Percentiles rank a stretch among this genome's conserved stretches.
Conservation (phyloP, 2,888 invertebrate genomes). For the Atherix ibis region DNA sequence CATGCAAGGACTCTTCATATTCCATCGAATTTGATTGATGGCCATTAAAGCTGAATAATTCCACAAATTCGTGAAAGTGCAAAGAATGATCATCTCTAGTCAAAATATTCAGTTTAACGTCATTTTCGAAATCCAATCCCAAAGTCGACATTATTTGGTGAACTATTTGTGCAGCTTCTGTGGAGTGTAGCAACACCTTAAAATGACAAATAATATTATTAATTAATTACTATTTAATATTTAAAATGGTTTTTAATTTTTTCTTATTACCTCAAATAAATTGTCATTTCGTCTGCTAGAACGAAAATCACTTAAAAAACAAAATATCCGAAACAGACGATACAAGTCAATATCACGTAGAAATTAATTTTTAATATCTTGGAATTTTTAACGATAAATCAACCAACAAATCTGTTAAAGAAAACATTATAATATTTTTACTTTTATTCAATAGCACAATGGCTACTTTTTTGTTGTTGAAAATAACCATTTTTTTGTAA, state of each 20-base stretch:
- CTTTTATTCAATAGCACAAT: no score
- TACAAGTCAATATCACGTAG: constrained; percentile 32
- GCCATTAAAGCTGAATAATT: constrained; percentile 56
- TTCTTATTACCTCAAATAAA: constrained; percentile 2
- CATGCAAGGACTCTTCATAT: constrained; percentile 47
- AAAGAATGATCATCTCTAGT: constrained; percentile 42
- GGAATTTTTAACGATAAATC: constrained; percentile 50
- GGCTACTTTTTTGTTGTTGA: no score
- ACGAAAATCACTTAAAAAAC: constrained; percentile 58
- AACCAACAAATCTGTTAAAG: constrained; percentile 52
- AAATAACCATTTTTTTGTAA: no score
- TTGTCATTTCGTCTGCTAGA: no score
- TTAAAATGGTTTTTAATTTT: not conserved
- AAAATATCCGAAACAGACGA: constrained; percentile 63
- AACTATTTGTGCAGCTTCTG: constrained; percentile 51
- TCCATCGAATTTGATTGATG: constrained; percentile 44
- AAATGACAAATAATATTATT: constrained; percentile 6
- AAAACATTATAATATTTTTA: no score
- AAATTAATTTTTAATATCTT: constrained; percentile 5
- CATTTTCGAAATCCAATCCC: constrained; percentile 52
- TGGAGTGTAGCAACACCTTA: constrained; percentile 48
- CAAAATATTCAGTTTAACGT: constrained; percentile 36
- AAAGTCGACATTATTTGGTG: constrained; percentile 51
- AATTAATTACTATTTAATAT: not conserved
- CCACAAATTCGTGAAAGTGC: constrained; percentile 54